Conservation (phyloP, 2,113 vertebrate genomes). For the Beaufortia kweichowensis region DNA sequence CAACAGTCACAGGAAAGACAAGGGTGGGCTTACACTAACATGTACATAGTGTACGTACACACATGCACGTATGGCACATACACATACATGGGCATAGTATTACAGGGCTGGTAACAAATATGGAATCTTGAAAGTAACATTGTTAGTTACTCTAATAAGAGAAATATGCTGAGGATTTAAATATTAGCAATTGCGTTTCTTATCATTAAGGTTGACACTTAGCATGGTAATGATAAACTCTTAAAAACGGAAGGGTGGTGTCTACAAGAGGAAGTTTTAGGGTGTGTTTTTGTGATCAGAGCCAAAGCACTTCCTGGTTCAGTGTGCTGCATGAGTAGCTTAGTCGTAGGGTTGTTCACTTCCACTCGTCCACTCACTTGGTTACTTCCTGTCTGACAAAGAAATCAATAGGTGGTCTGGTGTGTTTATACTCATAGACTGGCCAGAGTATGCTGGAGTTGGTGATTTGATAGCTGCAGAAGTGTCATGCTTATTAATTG, state of each 20-base stretch:
- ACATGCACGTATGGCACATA: conserved; percentile 40
- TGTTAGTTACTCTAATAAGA: neutral
- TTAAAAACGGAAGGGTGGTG: conserved; percentile 50
- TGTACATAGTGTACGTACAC: neutral
- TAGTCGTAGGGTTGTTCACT: conserved; percentile 45
- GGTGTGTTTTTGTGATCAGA: conserved; percentile 43
- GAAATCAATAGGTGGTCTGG: conserved; percentile 11
- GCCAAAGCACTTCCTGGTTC: conserved; percentile 53
- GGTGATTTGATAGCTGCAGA: conserved; percentile 14
- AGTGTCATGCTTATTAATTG: conserved; percentile 19
- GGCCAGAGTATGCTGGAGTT: conserved; percentile 5
- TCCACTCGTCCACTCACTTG: conserved; percentile 73
- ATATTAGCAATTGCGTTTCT: neutral
- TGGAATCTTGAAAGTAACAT: neutral
- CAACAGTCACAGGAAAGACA: conserved; percentile 44
- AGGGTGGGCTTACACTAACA: conserved; percentile 32
- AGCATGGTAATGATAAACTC: conserved; percentile 20
- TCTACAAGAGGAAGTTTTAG: conserved; percentile 47
- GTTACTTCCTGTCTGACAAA: conserved; percentile 63
- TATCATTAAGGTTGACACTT: neutral
- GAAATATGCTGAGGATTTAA: conserved; percentile 21
- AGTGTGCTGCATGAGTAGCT: conserved; percentile 37
- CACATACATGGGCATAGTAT: conserved; percentile 23
- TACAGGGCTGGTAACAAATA: conserved; percentile 30
- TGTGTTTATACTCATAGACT: neutral